Evolutionary conservation across 2,797 vertebrate genomes (phyloP).

Genomic region (Pteropus rufus): DNA sequence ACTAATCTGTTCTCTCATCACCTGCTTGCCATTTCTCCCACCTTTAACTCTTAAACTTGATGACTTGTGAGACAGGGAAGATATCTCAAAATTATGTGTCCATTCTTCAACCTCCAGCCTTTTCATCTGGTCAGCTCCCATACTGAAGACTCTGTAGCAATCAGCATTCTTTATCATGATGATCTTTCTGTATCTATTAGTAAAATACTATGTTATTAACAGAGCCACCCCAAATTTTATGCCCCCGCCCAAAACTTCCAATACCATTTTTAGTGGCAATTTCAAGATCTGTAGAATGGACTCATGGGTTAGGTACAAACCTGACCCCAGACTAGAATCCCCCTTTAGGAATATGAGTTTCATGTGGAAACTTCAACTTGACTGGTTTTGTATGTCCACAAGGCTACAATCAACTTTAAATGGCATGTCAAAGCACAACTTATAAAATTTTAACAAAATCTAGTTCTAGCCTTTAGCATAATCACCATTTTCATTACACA

Average conservation of each 20-base stretch:
- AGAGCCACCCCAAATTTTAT: not conserved
- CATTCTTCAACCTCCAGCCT: not conserved
- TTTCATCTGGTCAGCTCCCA: not conserved
- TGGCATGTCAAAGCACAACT: not conserved
- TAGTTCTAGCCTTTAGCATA: not conserved
- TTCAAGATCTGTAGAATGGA: not conserved
- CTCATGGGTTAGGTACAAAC: not conserved
- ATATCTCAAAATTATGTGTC: not conserved
- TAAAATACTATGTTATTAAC: not conserved
- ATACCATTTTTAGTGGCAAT: not conserved
- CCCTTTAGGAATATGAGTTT: not conserved
- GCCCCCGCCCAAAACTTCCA: not conserved
- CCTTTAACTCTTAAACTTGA: not conserved
- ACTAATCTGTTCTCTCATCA: not conserved
- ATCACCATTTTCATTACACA: not conserved
- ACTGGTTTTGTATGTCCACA: not conserved
- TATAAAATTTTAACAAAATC: not conserved
- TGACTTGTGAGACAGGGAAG: not conserved
- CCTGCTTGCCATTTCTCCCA: not conserved
- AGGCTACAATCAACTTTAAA: not conserved
- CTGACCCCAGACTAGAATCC: not conserved
- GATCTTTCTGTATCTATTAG: not conserved
- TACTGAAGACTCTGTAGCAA: not conserved
- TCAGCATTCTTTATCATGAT: not conserved
- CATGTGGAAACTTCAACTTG: not conserved